Evolutionary conservation across 1,140 invertebrate genomes (phyloP).

Genomic region (Bombus superbus): DNA sequence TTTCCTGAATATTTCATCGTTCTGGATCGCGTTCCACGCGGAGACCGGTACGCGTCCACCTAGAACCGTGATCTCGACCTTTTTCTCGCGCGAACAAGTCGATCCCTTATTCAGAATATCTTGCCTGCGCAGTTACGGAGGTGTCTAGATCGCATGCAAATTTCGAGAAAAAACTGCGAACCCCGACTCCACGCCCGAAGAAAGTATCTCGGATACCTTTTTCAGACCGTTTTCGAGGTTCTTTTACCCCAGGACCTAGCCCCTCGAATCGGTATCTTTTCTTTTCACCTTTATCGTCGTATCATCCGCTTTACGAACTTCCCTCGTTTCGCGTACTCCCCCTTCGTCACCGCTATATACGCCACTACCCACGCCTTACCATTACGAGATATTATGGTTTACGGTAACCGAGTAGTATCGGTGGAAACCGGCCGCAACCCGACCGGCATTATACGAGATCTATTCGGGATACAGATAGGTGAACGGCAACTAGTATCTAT

Average conservation of each 20-base stretch:
- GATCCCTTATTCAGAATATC: conserved; percentile 28
- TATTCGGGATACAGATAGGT: conserved; percentile 6
- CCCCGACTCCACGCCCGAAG: no score
- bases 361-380: neutral
- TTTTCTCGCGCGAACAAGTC: neutral
- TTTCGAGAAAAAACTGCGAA: conserved; percentile 2
- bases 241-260: neutral
- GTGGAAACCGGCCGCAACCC: conserved; percentile 3
- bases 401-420: conserved; percentile 18
- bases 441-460: conserved; percentile 30
- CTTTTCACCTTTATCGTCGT: conserved; percentile 18
- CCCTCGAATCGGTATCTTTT: neutral
- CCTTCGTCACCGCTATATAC: neutral
- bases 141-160: conserved; percentile 28
- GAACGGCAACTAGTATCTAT: conserved; percentile 43
- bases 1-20: conserved; percentile 46
- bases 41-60: neutral
- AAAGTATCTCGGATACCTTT: conserved; percentile 14
- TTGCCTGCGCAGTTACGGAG: neutral
- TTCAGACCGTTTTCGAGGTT: neutral
- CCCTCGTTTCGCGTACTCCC: neutral
- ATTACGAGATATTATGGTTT: conserved; percentile 47
- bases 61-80: no score
- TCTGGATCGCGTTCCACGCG: neutral
- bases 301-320: conserved; percentile 1